phyloP scores from a whole-genome alignment of 2,113 vertebrate species.

The Nothoprocta perdicaria region DNA sequence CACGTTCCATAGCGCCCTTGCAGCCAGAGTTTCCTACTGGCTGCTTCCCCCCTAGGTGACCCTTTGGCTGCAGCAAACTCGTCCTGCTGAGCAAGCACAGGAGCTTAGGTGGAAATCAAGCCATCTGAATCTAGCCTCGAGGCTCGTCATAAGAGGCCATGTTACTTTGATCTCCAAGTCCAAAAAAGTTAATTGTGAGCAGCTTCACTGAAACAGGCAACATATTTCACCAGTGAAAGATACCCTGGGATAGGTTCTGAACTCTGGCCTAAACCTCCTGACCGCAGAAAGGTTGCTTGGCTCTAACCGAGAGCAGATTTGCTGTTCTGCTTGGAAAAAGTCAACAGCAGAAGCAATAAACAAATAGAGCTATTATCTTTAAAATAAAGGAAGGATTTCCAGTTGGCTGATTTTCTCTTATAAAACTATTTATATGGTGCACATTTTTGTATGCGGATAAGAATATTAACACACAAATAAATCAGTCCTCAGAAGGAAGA shows the following conservation, averaged over 20 bases:
- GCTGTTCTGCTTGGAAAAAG: slow-evolving; percentile 64
- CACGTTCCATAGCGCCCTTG: background rate
- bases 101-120: background rate
- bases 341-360: slow-evolving; percentile 66
- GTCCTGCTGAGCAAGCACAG: background rate
- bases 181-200: slow-evolving; percentile 51
- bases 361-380: slow-evolving; percentile 65
- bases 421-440: slow-evolving; percentile 58
- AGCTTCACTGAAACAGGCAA: slow-evolving; percentile 22
- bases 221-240: background rate
- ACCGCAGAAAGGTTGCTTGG: background rate
- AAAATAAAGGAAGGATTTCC: slow-evolving; percentile 77
- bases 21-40: background rate
- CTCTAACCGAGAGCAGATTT: slow-evolving; percentile 60
- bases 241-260: slow-evolving; percentile 10
- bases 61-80: background rate
- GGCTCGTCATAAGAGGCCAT: background rate
- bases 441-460: slow-evolving; percentile 47
- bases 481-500: slow-evolving; percentile 24
- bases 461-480: slow-evolving; percentile 56
- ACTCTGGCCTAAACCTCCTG: background rate
- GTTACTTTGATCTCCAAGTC: slow-evolving; percentile 35
- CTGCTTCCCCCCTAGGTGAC: background rate
- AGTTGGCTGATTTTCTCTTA: slow-evolving; percentile 68
- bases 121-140: background rate